phyloP scores from a whole-genome alignment of 1,140 invertebrate species.

The Ips nitidus region DNA sequence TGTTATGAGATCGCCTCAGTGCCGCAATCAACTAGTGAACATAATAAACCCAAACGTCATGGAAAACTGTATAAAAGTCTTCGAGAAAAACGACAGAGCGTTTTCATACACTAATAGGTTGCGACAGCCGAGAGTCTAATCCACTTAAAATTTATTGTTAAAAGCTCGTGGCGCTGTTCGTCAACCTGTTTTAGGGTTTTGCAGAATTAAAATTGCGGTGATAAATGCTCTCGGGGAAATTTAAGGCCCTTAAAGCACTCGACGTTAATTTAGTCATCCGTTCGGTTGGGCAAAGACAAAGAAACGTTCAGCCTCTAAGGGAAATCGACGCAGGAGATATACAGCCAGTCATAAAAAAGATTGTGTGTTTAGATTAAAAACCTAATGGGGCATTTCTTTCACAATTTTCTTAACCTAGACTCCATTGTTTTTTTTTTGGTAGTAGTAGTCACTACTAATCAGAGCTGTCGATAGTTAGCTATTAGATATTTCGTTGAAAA shows the following conservation, averaged over 20 bases:
- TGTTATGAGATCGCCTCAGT: slow-evolving; percentile 13
- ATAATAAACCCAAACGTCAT: too few species aligned
- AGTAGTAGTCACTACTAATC: too few species aligned
- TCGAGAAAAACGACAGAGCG: too few species aligned
- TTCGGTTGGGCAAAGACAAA: slow-evolving; percentile 30
- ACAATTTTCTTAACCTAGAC: background rate
- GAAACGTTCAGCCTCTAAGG: slow-evolving; percentile 19
- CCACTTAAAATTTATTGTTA: background rate
- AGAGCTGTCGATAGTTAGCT: too few species aligned
- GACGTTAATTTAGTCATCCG: slow-evolving; percentile 34
- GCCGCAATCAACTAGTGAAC: too few species aligned
- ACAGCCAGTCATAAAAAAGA: slow-evolving; percentile 24
- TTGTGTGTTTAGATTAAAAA: slow-evolving; percentile 27
- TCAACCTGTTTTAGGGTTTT: slow-evolving; percentile 2
- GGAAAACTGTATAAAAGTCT: too few species aligned
- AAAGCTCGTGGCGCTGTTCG: background rate
- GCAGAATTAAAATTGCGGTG: slow-evolving; percentile 17
- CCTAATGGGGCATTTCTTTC: slow-evolving; percentile 14
- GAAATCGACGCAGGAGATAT: slow-evolving; percentile 30
- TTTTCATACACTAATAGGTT: too few species aligned
- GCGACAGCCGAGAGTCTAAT: too few species aligned
- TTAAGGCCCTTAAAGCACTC: slow-evolving; percentile 25
- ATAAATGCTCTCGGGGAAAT: slow-evolving; percentile 17
- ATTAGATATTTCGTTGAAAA: too few species aligned
- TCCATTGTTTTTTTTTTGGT: background rate